Evolutionary conservation across 1,140 invertebrate species (phyloP).

Genomic region (Platorchestia sp.): DNA sequence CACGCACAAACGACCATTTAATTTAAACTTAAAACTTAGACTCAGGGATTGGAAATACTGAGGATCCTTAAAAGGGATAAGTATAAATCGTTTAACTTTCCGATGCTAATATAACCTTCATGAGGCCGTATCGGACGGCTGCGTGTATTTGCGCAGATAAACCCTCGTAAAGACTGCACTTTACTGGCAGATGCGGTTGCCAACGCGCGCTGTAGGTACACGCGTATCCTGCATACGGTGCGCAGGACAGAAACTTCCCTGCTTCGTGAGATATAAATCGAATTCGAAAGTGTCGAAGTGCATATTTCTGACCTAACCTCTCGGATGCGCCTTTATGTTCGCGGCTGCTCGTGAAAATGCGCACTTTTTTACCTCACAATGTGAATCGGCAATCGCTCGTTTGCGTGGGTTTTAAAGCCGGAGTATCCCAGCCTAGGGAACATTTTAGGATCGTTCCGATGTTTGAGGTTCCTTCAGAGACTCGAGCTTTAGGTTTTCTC

Average conservation of each 20-base stretch:
- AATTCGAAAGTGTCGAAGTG: neutral
- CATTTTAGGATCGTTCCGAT: neutral
- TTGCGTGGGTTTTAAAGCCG: neutral
- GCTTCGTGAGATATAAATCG: neutral
- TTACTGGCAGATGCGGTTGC: neutral
- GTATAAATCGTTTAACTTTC: neutral
- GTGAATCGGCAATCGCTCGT: neutral
- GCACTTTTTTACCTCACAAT: neutral
- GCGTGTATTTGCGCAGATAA: neutral
- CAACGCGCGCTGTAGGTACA: neutral
- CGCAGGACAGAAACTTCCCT: neutral
- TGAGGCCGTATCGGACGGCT: neutral
- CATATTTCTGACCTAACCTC: neutral
- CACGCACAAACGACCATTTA: neutral
- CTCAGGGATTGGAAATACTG: neutral
- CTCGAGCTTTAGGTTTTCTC: neutral
- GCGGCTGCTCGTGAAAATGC: neutral
- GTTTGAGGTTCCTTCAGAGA: neutral
- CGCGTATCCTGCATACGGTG: neutral
- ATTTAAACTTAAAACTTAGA: neutral
- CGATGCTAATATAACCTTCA: neutral
- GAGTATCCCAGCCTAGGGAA: neutral
- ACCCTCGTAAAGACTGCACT: neutral
- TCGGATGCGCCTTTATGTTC: neutral
- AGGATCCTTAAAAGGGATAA: neutral